Conservation (phyloP, 2,888 invertebrate species). For the Drosophila fungiperda region DNA sequence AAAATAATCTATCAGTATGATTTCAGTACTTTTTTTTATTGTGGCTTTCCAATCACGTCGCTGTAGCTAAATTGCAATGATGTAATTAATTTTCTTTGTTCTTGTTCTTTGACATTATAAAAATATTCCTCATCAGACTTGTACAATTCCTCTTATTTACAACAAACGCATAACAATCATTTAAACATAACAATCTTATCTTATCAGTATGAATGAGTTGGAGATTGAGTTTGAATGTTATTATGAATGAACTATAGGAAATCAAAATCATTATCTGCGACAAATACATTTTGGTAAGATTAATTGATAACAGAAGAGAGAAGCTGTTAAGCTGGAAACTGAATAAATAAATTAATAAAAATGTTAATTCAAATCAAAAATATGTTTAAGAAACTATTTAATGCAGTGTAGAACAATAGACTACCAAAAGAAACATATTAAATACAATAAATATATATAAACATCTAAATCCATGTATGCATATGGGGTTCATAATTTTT, state of each 20-base stretch:
- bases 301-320: background rate
- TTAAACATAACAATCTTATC: background rate
- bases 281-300: background rate
- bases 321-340: background rate
- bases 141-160: too few relatives aligned
- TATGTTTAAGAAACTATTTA: background rate
- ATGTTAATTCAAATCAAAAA: background rate
- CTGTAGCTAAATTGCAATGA: conserved; percentile 68
- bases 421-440: background rate
- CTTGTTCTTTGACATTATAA: background rate
- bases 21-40: conserved; percentile 62
- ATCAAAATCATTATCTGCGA: background rate
- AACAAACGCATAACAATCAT: background rate
- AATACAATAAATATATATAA: background rate
- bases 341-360: background rate
- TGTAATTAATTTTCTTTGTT: conserved; percentile 68
- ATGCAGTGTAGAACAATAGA: background rate
- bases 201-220: background rate
- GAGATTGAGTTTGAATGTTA: background rate
- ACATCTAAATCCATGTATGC: background rate
- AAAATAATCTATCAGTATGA: conserved; percentile 79
- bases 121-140: background rate
- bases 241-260: background rate
- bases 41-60: conserved; percentile 75
- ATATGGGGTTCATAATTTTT: background rate